Evolutionary conservation across 2,113 vertebrate species (phyloP).

Genomic region (Apus apus): DNA sequence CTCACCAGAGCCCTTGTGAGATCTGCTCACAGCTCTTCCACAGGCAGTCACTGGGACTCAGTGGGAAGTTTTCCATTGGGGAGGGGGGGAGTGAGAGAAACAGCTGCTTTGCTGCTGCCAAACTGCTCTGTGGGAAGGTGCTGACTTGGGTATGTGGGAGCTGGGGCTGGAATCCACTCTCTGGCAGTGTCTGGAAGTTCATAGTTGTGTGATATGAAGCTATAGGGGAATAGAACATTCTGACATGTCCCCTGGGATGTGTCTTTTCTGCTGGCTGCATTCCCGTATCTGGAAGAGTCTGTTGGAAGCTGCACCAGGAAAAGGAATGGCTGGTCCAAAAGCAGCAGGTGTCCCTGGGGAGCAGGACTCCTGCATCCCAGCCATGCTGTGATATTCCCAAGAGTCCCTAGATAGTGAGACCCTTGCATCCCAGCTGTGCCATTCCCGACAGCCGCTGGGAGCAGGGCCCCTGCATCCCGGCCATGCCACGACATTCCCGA

Average conservation of each 20-base stretch:
- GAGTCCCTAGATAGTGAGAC: background rate
- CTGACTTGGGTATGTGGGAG: rapidly evolving
- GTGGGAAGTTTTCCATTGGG: background rate
- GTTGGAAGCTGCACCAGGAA: rapidly evolving
- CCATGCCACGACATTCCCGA: too few relatives aligned
- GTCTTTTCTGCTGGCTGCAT: background rate
- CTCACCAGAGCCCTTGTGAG: background rate
- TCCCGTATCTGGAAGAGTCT: rapidly evolving
- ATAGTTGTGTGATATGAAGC: rapidly evolving
- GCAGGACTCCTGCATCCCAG: too few relatives aligned
- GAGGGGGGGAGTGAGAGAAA: background rate
- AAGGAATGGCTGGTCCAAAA: background rate
- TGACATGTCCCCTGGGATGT: rapidly evolving
- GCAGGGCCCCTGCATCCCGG: too few relatives aligned
- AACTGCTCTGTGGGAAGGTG: rapidly evolving
- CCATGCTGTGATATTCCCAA: too few relatives aligned
- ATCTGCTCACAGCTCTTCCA: rapidly evolving
- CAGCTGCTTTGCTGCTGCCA: background rate
- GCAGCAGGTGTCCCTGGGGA: background rate
- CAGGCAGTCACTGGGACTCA: rapidly evolving
- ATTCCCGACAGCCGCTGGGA: too few relatives aligned
- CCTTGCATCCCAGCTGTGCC: rapidly evolving
- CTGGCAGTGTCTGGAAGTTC: background rate
- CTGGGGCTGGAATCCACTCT: rapidly evolving
- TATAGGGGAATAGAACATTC: background rate